These are phyloP conservation scores for Struthio camelus DNA, from an alignment of 2,113 vertebrate species.

Conservation along the genomic window DNA sequence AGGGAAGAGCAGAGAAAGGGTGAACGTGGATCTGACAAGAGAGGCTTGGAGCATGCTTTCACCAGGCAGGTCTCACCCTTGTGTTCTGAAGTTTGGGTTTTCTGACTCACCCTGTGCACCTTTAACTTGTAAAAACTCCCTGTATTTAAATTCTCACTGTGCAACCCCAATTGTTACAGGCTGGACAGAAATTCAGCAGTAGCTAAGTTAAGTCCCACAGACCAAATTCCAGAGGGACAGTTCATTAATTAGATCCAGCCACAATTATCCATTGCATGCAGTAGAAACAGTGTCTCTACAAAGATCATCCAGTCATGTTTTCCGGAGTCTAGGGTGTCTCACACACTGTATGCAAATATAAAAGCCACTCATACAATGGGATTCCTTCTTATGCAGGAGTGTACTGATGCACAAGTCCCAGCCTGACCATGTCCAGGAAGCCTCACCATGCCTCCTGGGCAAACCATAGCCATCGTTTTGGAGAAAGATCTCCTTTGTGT, in stretches of 20 bases:
- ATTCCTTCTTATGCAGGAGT: background rate
- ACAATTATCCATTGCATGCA: conserved; percentile 31
- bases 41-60: accelerated
- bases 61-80: background rate
- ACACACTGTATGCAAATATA: background rate
- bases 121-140: background rate
- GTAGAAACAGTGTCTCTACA: background rate
- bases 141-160: background rate
- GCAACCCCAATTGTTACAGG: background rate
- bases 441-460: background rate
- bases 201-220: background rate
- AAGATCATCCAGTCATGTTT: conserved; percentile 19
- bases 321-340: background rate
- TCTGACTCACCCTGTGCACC: background rate
- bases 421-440: background rate
- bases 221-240: background rate
- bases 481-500: background rate
- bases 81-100: background rate
- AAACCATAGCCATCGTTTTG: background rate
- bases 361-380: background rate
- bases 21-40: accelerated
- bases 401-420: background rate
- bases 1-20: background rate
- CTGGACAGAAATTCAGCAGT: background rate
- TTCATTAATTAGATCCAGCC: background rate